Evolutionary conservation across 30 jellyfish, hydroid and myxozoan genomes (phyloP), one percentile per base, ranked within the genome.

Genomic region (Catostylus mosaicus): DNA sequence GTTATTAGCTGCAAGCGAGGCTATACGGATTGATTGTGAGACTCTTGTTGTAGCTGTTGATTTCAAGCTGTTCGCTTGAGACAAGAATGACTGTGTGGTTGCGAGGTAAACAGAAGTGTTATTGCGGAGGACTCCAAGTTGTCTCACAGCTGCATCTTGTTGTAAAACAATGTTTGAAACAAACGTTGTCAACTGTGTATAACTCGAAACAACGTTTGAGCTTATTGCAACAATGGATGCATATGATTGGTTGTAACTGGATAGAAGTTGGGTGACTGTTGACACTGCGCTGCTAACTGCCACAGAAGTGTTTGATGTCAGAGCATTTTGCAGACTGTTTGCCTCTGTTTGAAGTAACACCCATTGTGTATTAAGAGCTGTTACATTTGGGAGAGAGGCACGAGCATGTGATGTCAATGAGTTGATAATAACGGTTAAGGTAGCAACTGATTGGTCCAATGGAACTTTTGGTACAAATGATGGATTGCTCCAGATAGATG

Each of bases 131-230:
- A 67, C 84, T 1, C 82, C 48, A 14, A 94, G 85, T 68, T 88
- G 97, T 1, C 37, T 61, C 77, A 88, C 43, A 19, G 99, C 99
- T n/a, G 82, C 82, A 8, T 64, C 71, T 54, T 94, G 99, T 77
- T 94, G 96, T 26, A 76, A 37, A 68, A 88, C 68, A 27, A 96
- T 78, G 37, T 77, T 90, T 7, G 91, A 88, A 1, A 71, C 95
- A 1, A 93, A 59, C 19, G 80, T 62, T 12, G 80, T 82, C 52
- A 94, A 70, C 81, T 82, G 85, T 23, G 36, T 82, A 75, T 57
- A 35, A 54, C 94, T 80, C 11, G 88, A 60, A 29, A 88, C 86
- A 29, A 89, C 67, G 18, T 36, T 77, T 20, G 83, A 22, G 63
- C 89, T 75, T 34, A 84, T 84, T 56, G 88, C 72, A 32, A 78